Conservation (phyloP, 1,140 invertebrate genomes). For the Phocides pigmalion region DNA sequence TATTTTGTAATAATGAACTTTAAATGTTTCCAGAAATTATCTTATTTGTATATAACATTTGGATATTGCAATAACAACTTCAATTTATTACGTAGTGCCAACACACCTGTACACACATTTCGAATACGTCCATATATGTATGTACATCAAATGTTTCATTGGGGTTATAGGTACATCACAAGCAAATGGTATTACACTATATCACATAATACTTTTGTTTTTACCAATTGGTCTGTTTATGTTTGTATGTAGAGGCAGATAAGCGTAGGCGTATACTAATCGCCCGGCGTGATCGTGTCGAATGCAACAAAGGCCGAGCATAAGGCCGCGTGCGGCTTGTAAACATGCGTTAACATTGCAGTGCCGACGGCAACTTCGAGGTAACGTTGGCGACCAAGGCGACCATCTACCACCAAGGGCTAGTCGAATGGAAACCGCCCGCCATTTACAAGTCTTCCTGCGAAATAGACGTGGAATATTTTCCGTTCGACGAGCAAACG, state of each 20-base stretch:
- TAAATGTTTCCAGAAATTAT: too few species aligned
- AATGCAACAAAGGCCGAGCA: conserved; percentile 34
- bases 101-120: conserved; percentile 16
- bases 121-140: conserved; percentile 2
- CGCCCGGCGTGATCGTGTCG: conserved; percentile 28
- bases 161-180: background rate
- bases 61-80: too few species aligned
- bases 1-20: too few species aligned
- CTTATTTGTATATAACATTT: too few species aligned
- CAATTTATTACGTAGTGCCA: background rate
- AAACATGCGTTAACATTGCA: conserved; percentile 85
- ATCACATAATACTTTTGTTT: conserved; percentile 6
- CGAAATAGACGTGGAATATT: conserved; percentile 98
- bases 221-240: background rate
- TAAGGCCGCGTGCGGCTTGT: conserved; percentile 60
- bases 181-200: background rate
- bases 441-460: conserved; percentile 98
- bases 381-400: conserved; percentile 97
- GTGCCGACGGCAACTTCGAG: conserved; percentile 98
- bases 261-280: background rate
- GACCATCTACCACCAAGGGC: conserved; percentile 94
- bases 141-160: background rate
- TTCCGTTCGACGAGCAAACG: conserved; percentile 97
- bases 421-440: conserved; percentile 97
- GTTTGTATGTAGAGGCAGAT: background rate